Percentiles rank a stretch among this genome's conserved stretches.
Conservation (phyloP, 2,888 invertebrate genomes). For the Macrosiphum euphorbiae region DNA sequence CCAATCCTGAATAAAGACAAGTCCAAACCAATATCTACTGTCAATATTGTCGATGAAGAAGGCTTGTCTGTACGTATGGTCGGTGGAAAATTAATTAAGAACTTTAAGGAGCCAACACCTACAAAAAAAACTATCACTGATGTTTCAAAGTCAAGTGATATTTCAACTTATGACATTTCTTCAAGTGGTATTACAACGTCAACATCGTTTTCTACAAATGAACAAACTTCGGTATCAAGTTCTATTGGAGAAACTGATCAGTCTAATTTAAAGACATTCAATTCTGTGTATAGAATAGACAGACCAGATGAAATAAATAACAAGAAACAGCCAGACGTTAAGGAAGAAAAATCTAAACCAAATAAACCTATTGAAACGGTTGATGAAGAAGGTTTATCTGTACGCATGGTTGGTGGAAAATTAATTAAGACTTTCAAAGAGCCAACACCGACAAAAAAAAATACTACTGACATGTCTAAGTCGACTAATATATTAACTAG, state of each 20-base stretch:
- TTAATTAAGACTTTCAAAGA: constrained; percentile 50
- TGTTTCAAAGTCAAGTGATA: neutral
- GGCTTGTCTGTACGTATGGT: constrained; percentile 57
- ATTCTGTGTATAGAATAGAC: neutral
- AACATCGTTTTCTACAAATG: neutral
- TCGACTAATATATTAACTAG: neutral
- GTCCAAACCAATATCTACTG: neutral
- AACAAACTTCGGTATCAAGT: constrained; percentile 18
- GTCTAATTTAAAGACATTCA: neutral
- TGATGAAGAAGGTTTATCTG: constrained; percentile 39
- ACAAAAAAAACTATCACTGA: neutral
- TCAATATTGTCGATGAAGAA: constrained; percentile 7
- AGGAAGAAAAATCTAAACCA: neutral
- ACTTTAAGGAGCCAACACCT: constrained; percentile 23
- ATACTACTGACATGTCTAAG: neutral
- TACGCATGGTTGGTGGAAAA: constrained; percentile 65
- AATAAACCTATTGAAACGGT: neutral
- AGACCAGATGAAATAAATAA: neutral
- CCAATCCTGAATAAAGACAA: neutral
- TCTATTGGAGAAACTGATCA: neutral
- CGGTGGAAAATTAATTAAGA: constrained; percentile 63
- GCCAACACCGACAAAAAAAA: constrained; percentile 7
- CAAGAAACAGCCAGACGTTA: neutral
- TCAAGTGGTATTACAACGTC: neutral
- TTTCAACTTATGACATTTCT: neutral